A percentile compares a stretch with the other conserved stretches of the same genome.
These are phyloP conservation scores for Varanus salvator DNA, from an alignment of 2,113 vertebrate species.

Conservation along the genomic window DNA sequence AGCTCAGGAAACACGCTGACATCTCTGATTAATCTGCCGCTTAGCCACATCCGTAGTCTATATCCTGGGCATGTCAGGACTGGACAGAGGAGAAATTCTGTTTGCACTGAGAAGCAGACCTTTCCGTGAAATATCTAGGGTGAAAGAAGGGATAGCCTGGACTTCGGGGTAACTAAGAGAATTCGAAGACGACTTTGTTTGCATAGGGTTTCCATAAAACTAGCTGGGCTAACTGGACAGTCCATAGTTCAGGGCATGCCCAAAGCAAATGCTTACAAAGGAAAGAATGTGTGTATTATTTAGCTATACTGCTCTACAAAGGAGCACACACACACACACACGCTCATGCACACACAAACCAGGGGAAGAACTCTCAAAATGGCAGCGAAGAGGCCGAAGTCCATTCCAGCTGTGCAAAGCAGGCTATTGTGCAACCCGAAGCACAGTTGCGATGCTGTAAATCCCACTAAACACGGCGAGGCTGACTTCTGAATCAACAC, in stretches of 20 bases:
- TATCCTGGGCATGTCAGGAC: constrained; percentile 32
- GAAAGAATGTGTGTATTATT: neutral
- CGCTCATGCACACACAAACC: too few species aligned
- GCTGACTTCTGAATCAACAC: neutral
- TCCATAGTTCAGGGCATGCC: neutral
- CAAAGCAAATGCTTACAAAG: neutral
- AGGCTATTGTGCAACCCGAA: neutral
- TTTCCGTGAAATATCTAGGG: neutral
- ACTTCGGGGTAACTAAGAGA: neutral
- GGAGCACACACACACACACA: neutral
- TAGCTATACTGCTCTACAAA: neutral
- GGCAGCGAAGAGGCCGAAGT: neutral
- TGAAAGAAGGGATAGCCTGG: neutral
- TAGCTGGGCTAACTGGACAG: neutral
- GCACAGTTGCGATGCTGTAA: neutral
- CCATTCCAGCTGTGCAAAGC: neutral
- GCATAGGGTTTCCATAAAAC: neutral
- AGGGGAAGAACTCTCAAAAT: too few species aligned
- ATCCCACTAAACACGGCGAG: neutral
- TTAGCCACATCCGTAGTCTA: constrained; percentile 26
- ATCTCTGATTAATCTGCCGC: constrained; percentile 31
- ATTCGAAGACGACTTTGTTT: neutral
- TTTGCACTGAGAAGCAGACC: neutral
- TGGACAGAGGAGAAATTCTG: constrained; percentile 2
- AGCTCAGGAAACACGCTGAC: constrained; percentile 2